Base-by-base conservation (phyloP, 2,797 vertebrate species). In the Poecilia velifera region DNA sequence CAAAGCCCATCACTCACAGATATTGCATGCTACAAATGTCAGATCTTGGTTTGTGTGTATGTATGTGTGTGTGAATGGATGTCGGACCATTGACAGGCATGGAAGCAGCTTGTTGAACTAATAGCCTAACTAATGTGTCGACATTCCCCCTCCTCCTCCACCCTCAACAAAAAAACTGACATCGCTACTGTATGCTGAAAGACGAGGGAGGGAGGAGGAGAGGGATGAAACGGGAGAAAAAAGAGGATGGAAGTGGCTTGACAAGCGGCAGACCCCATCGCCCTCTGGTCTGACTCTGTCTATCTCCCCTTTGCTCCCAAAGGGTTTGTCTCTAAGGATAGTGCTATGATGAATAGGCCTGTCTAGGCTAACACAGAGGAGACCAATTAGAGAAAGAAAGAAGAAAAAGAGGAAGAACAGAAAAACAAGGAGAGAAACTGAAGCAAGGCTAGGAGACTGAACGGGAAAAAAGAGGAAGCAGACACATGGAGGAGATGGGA, bases 271-370 rank as follows among this genome's bases (percentile, higher is more conserved):
- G 90, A 92, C 92, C 93, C 93, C 90, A 90, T 90, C 86, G 83
- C 93, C 94, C 93, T 94, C 91, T 83, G 87, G 84, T 92, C 93
- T 93, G 90, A 93, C 91, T 93, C 91, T n/a, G 84, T 93, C 92
- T 86, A 89, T 90, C 90, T 89, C 87, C 85, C 84, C 82, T 87
- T 90, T 6, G 8, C 95, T 97, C 97, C 97, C 97, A 94, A 94
- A 94, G 97, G 97, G 96, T 96, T 96, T 96, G 94, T 95, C 97
- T 97, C 95, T 92, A 95, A 97, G 96, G 96, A 95, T 95, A 94
- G 97, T 96, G 96, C 97, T 97, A 98, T 98, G 97, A 98, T 98
- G 97, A 98, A 98, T 98, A 97, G 97, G 97, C 97, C 97, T 98
- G 97, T 98, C 97, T 92, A 94, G 96, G 95, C 96, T 97, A 97